Conservation (phyloP, 2,797 vertebrate genomes). For the Sebastes oblongus region DNA sequence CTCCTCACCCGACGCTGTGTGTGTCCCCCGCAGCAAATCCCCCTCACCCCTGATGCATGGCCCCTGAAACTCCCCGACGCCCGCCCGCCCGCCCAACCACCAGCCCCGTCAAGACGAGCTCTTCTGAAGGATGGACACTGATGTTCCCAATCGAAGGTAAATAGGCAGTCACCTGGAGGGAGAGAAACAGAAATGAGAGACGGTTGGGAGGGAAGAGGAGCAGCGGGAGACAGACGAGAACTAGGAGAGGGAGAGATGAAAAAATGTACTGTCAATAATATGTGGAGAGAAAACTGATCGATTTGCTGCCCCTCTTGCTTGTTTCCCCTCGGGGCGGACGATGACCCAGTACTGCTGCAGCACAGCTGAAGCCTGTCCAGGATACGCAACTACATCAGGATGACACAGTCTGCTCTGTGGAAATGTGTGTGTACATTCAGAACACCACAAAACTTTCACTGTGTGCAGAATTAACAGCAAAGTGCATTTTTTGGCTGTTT, state of each 20-base stretch:
- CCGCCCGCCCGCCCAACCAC: neutral
- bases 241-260: neutral
- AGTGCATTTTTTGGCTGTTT: neutral
- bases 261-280: constrained; percentile 38
- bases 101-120: neutral
- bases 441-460: neutral
- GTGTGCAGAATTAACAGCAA: neutral
- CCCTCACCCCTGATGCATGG: constrained; percentile 79
- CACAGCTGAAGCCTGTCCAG: constrained; percentile 35
- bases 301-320: constrained; percentile 33
- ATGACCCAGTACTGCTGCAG: constrained; percentile 67
- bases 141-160: neutral
- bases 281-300: constrained; percentile 47
- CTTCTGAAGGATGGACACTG: neutral
- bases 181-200: neutral
- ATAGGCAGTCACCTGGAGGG: constrained; percentile 13
- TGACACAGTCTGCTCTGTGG: neutral
- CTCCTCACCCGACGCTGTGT: constrained; percentile 45
- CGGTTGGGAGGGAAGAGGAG: neutral
- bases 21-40: constrained; percentile 33
- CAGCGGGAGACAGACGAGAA: neutral
- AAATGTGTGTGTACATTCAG: neutral
- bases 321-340: constrained; percentile 38
- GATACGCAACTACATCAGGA: constrained; percentile 28
- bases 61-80: constrained; percentile 9